Conservation (phyloP, 2,113 vertebrate genomes). For the Muscicapa adusta region DNA sequence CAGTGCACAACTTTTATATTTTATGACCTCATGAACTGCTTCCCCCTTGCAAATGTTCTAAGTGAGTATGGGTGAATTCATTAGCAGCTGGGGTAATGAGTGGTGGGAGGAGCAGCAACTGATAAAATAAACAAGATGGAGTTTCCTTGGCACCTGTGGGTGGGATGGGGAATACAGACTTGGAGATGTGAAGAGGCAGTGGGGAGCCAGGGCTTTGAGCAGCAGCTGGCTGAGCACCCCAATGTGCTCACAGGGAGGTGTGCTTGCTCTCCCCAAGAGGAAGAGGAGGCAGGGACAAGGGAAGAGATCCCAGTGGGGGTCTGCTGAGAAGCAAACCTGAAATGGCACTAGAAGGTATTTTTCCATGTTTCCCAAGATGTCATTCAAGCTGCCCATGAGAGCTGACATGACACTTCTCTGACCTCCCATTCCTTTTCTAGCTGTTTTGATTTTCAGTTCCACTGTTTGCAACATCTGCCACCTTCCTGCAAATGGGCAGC, state of each 20-base stretch:
- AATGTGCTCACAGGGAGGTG: fast-evolving
- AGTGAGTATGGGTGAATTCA: neutral
- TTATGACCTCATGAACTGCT: neutral
- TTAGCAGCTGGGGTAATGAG: neutral
- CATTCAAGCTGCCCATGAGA: neutral
- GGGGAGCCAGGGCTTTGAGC: neutral
- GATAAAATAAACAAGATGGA: neutral
- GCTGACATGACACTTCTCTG: neutral
- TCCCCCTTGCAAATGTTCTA: neutral
- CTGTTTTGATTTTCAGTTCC: neutral
- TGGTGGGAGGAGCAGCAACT: fast-evolving
- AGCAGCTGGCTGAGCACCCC: neutral
- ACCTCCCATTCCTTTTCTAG: neutral
- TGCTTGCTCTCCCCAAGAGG: fast-evolving
- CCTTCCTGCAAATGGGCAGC: neutral
- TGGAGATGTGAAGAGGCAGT: neutral
- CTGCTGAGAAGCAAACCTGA: neutral
- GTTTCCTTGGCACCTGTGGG: neutral
- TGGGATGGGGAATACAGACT: neutral
- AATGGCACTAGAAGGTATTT: neutral
- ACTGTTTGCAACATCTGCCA: neutral
- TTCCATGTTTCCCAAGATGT: neutral
- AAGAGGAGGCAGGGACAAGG: neutral
- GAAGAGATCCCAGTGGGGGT: neutral
- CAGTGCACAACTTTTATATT: neutral